Evolutionary conservation across 2,888 invertebrate species (phyloP).

Genomic region (Sesamia inferens): DNA sequence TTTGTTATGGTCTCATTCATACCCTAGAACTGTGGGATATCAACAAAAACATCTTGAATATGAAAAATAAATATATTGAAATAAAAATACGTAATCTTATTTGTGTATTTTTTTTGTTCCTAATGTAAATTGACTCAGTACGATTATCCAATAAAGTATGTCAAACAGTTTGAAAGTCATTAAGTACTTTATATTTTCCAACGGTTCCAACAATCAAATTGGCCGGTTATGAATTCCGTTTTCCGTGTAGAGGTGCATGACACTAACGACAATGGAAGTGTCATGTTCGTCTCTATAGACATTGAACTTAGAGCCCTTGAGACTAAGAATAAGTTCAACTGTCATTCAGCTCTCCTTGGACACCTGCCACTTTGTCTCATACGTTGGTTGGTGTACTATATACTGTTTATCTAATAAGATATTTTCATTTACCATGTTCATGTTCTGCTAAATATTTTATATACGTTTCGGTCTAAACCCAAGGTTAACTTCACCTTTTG

Average conservation of each 20-base stretch:
- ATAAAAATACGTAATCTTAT: neutral
- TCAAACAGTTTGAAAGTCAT: conserved; percentile 27
- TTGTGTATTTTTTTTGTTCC: neutral
- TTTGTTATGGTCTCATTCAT: no score
- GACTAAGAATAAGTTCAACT: conserved; percentile 71
- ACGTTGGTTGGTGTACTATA: conserved; percentile 37
- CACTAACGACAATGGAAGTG: conserved; percentile 29
- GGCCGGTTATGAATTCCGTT: conserved; percentile 35
- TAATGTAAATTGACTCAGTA: conserved; percentile 13
- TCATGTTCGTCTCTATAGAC: conserved; percentile 49
- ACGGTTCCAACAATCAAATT: conserved; percentile 32
- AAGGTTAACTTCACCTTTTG: conserved; percentile 20
- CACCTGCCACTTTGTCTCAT: conserved; percentile 69
- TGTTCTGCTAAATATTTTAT: conserved; percentile 10
- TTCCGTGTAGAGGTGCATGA: conserved; percentile 48
- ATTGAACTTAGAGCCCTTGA: conserved; percentile 75
- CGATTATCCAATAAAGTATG: conserved; percentile 35
- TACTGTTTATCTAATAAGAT: conserved; percentile 40
- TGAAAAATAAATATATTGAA: neutral
- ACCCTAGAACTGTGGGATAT: no score
- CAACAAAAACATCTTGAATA: no score
- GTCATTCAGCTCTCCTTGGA: conserved; percentile 74
- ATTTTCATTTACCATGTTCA: conserved; percentile 41
- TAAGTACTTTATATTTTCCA: conserved; percentile 24
- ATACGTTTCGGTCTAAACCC: conserved; percentile 19